Conservation (phyloP, 2,797 vertebrate genomes). For the Prunella strophiata region DNA sequence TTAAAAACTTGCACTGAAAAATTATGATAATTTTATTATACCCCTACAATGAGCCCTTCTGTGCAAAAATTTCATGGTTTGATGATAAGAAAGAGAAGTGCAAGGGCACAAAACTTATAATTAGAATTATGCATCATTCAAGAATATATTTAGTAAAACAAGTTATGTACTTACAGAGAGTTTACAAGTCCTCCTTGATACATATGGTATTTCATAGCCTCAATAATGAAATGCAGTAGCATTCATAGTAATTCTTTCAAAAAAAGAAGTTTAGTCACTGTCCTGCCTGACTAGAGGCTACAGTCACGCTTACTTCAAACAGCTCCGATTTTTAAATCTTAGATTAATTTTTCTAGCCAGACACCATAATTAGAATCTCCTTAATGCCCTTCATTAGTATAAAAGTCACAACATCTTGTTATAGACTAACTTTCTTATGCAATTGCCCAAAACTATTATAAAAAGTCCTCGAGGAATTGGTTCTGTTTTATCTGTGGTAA, state of each 20-base stretch:
- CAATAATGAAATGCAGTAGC: neutral
- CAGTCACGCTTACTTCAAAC: neutral
- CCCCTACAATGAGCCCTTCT: neutral
- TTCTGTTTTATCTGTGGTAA: constrained; percentile 31
- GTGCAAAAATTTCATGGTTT: neutral
- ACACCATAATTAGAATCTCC: constrained; percentile 22
- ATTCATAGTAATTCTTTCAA: neutral
- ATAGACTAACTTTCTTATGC: neutral
- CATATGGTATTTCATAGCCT: neutral
- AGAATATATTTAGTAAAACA: constrained; percentile 13
- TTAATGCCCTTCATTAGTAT: constrained; percentile 22
- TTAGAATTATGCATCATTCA: neutral
- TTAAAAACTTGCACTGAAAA: neutral
- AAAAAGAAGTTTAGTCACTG: neutral
- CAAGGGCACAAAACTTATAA: neutral
- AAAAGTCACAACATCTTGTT: constrained; percentile 32
- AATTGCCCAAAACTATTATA: neutral
- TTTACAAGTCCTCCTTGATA: neutral
- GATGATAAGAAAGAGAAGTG: neutral
- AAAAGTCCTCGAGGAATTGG: constrained; percentile 10
- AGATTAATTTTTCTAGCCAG: constrained; percentile 25
- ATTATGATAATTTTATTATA: neutral
- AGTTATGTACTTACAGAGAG: neutral
- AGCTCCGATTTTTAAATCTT: constrained; percentile 13
- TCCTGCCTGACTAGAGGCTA: constrained; percentile 3